A percentile compares a stretch with the other conserved stretches of the same genome.
These are phyloP conservation scores for Lontra canadensis DNA, from an alignment of 2,113 vertebrate genomes.

Conservation along the genomic window DNA sequence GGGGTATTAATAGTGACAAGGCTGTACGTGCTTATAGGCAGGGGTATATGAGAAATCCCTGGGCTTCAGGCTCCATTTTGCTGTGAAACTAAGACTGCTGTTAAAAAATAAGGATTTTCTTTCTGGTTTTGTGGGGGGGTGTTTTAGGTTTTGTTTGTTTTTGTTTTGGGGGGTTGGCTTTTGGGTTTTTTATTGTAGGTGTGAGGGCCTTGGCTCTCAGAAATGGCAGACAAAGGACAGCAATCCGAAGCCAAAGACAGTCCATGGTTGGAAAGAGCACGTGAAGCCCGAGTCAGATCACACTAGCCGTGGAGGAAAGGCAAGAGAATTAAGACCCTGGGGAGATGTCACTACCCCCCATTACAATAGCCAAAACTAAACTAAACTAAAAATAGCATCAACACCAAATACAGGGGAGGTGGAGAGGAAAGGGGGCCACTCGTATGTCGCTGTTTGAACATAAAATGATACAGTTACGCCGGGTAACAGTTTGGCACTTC, in stretches of 20 bases:
- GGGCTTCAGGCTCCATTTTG: neutral
- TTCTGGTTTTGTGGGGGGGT: neutral
- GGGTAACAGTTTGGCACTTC: neutral
- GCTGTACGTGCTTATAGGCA: neutral
- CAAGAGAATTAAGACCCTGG: too few species aligned
- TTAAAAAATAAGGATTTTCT: neutral
- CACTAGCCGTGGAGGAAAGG: neutral
- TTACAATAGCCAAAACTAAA: neutral
- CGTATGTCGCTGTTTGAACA: fast-evolving
- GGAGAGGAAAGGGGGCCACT: neutral
- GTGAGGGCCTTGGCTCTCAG: neutral
- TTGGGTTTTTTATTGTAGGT: neutral
- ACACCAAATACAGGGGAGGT: neutral
- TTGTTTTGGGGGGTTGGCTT: neutral
- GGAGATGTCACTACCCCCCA: too few species aligned
- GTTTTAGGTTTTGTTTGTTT: neutral
- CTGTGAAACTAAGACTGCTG: neutral
- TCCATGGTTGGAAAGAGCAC: neutral
- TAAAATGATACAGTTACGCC: too few species aligned
- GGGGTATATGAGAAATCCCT: neutral
- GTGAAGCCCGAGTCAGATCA: too few species aligned
- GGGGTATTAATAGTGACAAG: neutral
- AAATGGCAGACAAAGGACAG: neutral
- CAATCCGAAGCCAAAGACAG: neutral
- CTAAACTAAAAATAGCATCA: neutral